phyloP scores from a whole-genome alignment of 30 jellyfish, hydroid and myxozoan genomes.

The Aurelia sp. region DNA sequence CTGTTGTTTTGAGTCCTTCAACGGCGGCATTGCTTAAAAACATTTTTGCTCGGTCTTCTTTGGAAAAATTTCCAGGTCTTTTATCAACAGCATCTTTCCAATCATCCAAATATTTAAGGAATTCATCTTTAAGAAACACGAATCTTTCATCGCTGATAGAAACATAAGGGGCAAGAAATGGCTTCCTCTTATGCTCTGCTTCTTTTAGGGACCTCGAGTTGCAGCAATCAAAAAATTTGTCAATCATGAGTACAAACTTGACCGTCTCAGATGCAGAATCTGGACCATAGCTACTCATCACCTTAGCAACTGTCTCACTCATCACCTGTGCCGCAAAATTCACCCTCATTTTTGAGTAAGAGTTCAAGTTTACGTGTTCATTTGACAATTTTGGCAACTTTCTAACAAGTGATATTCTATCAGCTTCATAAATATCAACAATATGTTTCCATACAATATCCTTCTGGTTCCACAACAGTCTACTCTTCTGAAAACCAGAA shows the following conservation, averaged over 20 bases:
- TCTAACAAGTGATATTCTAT: neutral
- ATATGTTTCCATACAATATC: conserved; percentile 27
- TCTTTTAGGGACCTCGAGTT: conserved; percentile 48
- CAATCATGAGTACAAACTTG: conserved; percentile 23
- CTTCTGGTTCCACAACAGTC: conserved; percentile 20
- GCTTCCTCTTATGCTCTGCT: conserved; percentile 9
- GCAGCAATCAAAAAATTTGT: conserved; percentile 42
- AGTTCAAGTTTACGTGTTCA: conserved; percentile 42
- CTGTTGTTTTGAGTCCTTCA: conserved; percentile 47
- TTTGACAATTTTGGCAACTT: conserved; percentile 30
- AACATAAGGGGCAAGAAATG: conserved; percentile 26
- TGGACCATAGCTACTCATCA: conserved; percentile 40
- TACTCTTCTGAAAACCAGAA: conserved; percentile 46
- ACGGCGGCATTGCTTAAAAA: conserved; percentile 28
- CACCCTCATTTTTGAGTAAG: conserved; percentile 45
- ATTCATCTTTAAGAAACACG: conserved; percentile 27
- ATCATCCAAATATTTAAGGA: conserved; percentile 3
- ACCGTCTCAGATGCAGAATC: conserved; percentile 51
- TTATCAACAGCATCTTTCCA: conserved; percentile 50
- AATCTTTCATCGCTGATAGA: conserved; percentile 30
- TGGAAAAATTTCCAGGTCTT: conserved; percentile 42
- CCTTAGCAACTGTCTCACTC: conserved; percentile 52
- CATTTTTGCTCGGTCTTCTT: conserved; percentile 42
- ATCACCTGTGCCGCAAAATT: conserved; percentile 32
- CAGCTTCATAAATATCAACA: neutral